A percentile compares a stretch with the other conserved stretches of the same genome.
Conservation (phyloP, 2,797 vertebrate genomes). For the Darevskia mixta region DNA sequence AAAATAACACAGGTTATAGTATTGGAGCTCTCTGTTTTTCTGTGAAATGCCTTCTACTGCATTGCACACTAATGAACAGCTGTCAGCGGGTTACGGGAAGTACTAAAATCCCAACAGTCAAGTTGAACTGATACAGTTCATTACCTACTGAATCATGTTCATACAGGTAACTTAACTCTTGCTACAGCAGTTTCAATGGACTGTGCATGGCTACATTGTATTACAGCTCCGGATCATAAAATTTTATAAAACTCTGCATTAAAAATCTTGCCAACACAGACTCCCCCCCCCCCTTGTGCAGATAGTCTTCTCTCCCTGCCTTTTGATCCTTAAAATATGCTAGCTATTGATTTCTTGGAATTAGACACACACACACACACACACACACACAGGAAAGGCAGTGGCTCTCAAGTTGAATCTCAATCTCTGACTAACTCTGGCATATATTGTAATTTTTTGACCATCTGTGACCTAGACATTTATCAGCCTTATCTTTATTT, state of each 20-base stretch:
- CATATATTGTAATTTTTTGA: conserved; percentile 25
- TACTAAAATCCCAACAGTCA: conserved; percentile 52
- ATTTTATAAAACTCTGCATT: conserved; percentile 66
- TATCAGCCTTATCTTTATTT: conserved; percentile 43
- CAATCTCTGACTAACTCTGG: conserved; percentile 31
- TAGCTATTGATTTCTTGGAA: conserved; percentile 21
- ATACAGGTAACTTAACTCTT: conserved; percentile 50
- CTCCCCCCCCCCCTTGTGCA: conserved; percentile 31
- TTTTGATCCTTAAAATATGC: conserved; percentile 26
- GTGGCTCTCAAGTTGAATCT: conserved; percentile 2
- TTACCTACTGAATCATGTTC: conserved; percentile 62
- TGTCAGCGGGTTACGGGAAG: conserved; percentile 43
- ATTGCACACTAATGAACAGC: conserved; percentile 52
- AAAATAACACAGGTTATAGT: neutral
- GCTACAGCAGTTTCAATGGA: conserved; percentile 48
- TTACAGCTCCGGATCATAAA: conserved; percentile 68
- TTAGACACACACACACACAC: neutral
- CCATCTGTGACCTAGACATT: conserved; percentile 19
- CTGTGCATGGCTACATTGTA: conserved; percentile 58
- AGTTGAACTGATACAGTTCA: conserved; percentile 71
- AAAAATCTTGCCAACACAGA: conserved; percentile 49
- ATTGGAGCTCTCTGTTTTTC: conserved; percentile 9
- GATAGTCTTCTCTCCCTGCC: fast-evolving
- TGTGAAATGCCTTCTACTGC: conserved; percentile 40
- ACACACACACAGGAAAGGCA: too few species aligned